These are phyloP conservation scores for Leptopilina syphax DNA, from an alignment of 2,888 invertebrate species.

Conservation along the genomic window DNA sequence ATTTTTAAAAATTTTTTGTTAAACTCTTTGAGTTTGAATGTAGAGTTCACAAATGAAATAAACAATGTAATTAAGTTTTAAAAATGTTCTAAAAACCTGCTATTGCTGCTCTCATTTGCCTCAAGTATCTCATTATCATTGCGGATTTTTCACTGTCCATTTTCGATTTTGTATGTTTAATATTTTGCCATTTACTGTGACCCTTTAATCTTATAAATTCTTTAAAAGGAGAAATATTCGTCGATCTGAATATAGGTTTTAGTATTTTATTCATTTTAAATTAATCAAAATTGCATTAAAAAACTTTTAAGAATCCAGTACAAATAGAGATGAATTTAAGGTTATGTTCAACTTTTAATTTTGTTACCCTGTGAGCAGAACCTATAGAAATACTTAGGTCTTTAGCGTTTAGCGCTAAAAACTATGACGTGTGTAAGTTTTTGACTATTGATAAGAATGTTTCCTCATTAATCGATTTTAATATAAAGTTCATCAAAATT, in stretches of 20 bases:
- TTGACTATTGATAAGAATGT: too few relatives aligned
- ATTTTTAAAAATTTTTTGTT: too few relatives aligned
- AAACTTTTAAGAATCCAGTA: too few relatives aligned
- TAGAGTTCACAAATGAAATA: neutral
- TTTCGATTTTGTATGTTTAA: slow-evolving; percentile 82
- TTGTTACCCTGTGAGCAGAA: too few relatives aligned
- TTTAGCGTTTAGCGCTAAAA: neutral
- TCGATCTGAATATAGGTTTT: slow-evolving; percentile 10
- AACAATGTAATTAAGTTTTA: neutral
- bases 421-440: neutral
- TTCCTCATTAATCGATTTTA: neutral
- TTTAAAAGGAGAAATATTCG: slow-evolving; percentile 37
- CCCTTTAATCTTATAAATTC: slow-evolving; percentile 79
- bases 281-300: too few relatives aligned
- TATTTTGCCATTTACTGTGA: slow-evolving; percentile 89
- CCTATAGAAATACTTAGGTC: too few relatives aligned
- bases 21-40: neutral
- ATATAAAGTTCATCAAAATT: neutral
- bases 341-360: too few relatives aligned
- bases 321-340: too few relatives aligned
- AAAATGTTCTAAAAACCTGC: slow-evolving; percentile 77
- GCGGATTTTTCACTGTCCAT: slow-evolving; percentile 81
- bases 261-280: slow-evolving; percentile 43
- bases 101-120: slow-evolving; percentile 81
- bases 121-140: slow-evolving; percentile 77